A percentile compares a stretch with the other conserved stretches of the same genome.
These are phyloP conservation scores for Cephus pygmeus DNA, from an alignment of 2,888 invertebrate genomes.

Conservation along the genomic window DNA sequence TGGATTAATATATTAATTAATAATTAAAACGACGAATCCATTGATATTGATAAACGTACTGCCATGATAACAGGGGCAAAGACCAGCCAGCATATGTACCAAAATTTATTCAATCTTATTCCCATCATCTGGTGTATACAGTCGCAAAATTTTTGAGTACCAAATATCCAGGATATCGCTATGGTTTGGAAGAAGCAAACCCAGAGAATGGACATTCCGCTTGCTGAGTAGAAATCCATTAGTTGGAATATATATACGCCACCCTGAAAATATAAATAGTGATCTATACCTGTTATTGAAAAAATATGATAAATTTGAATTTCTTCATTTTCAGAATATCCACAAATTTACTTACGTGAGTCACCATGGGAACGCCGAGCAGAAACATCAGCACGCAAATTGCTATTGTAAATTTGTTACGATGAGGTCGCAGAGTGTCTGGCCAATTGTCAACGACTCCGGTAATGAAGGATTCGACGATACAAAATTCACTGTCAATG, in stretches of 20 bases:
- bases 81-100: conserved; percentile 72
- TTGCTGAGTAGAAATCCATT: conserved; percentile 71
- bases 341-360: conserved; percentile 67
- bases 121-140: conserved; percentile 76
- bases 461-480: conserved; percentile 73
- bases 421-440: conserved; percentile 69
- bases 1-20: conserved; percentile 1
- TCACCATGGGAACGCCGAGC: conserved; percentile 74
- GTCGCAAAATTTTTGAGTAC: conserved; percentile 70
- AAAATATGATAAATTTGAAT: not conserved
- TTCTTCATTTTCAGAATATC: not conserved
- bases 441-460: conserved; percentile 73
- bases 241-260: conserved; percentile 67
- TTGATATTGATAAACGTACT: conserved; percentile 62
- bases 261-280: conserved; percentile 51
- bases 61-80: conserved; percentile 72
- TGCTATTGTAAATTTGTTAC: conserved; percentile 74
- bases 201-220: conserved; percentile 72
- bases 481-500: conserved; percentile 80
- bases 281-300: not conserved
- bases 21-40: not conserved
- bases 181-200: conserved; percentile 74
- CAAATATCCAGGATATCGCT: conserved; percentile 72
- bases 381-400: conserved; percentile 72
- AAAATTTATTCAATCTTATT: conserved; percentile 68